phyloP scores from a whole-genome alignment of 1,140 invertebrate genomes.

The Brachionus manjavacas region DNA sequence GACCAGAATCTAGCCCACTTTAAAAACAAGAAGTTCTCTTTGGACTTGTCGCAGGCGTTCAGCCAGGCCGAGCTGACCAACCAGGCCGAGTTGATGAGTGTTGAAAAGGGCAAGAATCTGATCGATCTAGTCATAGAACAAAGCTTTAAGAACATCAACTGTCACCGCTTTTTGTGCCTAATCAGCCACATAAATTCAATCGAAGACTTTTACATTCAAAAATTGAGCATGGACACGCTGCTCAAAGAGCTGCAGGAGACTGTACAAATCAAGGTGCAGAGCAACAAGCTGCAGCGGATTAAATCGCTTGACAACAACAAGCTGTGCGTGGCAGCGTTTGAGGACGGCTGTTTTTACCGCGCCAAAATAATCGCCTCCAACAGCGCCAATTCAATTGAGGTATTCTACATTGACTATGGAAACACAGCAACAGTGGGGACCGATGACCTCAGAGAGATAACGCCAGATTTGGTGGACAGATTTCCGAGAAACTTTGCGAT shows the following conservation, averaged over 20 bases:
- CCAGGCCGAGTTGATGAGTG: not conserved
- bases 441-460: not conserved
- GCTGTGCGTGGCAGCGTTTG: slow-evolving; percentile 3
- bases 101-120: not conserved
- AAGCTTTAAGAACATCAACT: not conserved
- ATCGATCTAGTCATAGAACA: not conserved
- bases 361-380: not conserved
- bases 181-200: slow-evolving; percentile 1
- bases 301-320: not conserved
- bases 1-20: not conserved
- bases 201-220: slow-evolving; percentile 35
- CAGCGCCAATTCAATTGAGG: not conserved
- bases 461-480: slow-evolving; percentile 2
- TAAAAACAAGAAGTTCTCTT: not conserved
- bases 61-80: not conserved
- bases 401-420: slow-evolving; percentile 32
- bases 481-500: slow-evolving; percentile 26
- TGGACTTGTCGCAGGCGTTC: not conserved
- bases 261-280: not conserved
- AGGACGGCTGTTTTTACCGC: not conserved
- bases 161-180: not conserved
- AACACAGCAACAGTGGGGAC: not conserved
- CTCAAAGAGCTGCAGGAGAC: slow-evolving; percentile 18
- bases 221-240: not conserved
- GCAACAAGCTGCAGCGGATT: not conserved